phyloP scores from a whole-genome alignment of 1,140 invertebrate genomes.

The Oscheius sp. region DNA sequence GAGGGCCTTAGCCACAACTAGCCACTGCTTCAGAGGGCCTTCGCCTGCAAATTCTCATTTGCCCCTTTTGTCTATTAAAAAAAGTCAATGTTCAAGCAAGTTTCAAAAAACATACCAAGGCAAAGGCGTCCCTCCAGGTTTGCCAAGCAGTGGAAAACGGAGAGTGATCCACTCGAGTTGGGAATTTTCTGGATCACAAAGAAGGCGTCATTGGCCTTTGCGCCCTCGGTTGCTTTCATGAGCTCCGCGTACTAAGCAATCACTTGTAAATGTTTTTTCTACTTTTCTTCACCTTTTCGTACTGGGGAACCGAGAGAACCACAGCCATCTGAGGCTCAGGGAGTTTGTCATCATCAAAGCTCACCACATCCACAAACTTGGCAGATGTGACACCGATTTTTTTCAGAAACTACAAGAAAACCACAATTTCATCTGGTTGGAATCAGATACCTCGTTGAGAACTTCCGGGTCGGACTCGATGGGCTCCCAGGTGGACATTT shows the following conservation, averaged over 20 bases:
- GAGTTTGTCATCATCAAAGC: conserved; percentile 38
- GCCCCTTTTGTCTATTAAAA: no score
- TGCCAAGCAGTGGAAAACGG: conserved; percentile 38
- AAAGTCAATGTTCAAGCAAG: background rate
- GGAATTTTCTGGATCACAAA: conserved; percentile 39
- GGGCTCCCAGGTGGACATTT: no score
- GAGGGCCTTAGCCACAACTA: conserved; percentile 18
- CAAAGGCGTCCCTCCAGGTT: conserved; percentile 32
- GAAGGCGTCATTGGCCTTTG: conserved; percentile 28
- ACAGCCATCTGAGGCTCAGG: conserved; percentile 29
- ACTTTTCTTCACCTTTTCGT: conserved; percentile 30
- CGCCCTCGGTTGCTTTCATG: no score
- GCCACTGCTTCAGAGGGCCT: conserved; percentile 26
- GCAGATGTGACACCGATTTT: conserved; percentile 37
- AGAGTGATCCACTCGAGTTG: conserved; percentile 41
- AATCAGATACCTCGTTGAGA: background rate
- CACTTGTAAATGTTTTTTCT: no score
- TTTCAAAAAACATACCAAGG: conserved; percentile 20
- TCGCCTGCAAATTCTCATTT: no score
- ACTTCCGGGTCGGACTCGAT: no score
- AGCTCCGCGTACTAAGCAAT: no score
- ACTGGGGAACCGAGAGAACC: conserved; percentile 38
- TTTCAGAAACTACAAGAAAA: conserved; percentile 27
- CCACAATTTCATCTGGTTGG: conserved; percentile 10
- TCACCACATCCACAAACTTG: conserved; percentile 33